phyloP scores from a whole-genome alignment of 1,140 invertebrate genomes.

The Apis dorsata region DNA sequence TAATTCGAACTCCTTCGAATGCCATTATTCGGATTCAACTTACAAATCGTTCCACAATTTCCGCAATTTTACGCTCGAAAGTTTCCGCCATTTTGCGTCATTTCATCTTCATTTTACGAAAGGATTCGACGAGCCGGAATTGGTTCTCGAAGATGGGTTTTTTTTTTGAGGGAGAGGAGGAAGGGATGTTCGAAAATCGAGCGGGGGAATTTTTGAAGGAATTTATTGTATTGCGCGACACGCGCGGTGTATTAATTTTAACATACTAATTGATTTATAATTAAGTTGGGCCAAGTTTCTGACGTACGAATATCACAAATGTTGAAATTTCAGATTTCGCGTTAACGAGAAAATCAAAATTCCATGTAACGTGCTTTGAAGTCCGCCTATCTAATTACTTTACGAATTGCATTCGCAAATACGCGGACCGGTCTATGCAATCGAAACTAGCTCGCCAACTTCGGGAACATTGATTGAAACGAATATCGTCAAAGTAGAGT shows the following conservation, averaged over 20 bases:
- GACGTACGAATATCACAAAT: not conserved
- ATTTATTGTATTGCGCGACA: not conserved
- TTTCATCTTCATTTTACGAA: not conserved
- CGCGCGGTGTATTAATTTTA: no score
- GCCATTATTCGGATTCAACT: conserved; percentile 37
- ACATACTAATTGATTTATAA: no score
- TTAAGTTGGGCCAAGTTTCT: not conserved
- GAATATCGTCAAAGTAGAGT: not conserved
- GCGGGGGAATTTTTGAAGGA: not conserved
- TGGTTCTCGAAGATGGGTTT: no score
- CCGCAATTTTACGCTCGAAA: not conserved
- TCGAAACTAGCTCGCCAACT: not conserved
- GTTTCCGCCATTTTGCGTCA: no score
- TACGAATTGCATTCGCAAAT: conserved; percentile 23
- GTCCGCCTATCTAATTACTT: conserved; percentile 26
- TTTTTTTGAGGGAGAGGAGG: no score
- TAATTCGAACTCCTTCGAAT: conserved; percentile 21
- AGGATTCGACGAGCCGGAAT: no score
- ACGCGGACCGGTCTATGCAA: not conserved
- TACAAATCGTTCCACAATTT: not conserved
- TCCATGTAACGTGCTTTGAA: conserved; percentile 12
- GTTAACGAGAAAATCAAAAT: conserved; percentile 24
- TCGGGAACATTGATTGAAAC: conserved; percentile 20
- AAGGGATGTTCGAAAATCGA: no score
- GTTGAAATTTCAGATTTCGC: conserved; percentile 13